Evolutionary conservation across 2,888 invertebrate genomes (phyloP), one percentile per base, ranked within the genome.

Genomic region (Merodon equestris): DNA sequence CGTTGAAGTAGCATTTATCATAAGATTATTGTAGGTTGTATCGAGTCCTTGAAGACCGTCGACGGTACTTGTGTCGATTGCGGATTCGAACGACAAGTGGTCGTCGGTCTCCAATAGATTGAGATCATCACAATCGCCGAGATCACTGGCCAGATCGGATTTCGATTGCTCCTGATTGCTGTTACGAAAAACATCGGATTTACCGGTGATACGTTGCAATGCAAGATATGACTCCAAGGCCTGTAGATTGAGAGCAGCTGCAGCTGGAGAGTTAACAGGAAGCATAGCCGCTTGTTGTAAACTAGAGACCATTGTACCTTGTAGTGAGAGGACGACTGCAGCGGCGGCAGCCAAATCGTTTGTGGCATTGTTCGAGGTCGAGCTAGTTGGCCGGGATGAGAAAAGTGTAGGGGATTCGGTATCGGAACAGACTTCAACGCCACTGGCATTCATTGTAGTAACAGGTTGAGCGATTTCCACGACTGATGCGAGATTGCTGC

Each of bases 141-240:
- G 87, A 84, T 93, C 93, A 7, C 84, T 85, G 38, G 86, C 83
- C 9, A 82, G 45, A 10, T 66, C 76, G 1, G 74, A 58, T 44
- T 79, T 79, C 12, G 70, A 92, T 91, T 83, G 85, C 82, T 40
- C 84, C 83, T 92, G 93, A 86, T 93, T 93, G 70, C 90, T 91
- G 47, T 84, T 85, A 86, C 93, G 92, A 82, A 93, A 88, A 71
- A 93, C 93, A 85, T 94, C 93, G 85, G 93, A 91, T 85, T 93
- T 92, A 50, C 91, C 89, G 54, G 94, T 94, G 60, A 96, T 90
- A 82, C 95, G 92, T 90, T 96, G 96, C 81, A 96, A 90, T 54
- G 95, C 94, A 87, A 96, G 90, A 90, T 96, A 96, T 48, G 95
- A 95, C 90, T 96, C 96, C 76, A 96, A 89, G 27, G 96, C 96